Conservation (phyloP, 2,113 vertebrate genomes). For the Amblyopsis rosae region DNA sequence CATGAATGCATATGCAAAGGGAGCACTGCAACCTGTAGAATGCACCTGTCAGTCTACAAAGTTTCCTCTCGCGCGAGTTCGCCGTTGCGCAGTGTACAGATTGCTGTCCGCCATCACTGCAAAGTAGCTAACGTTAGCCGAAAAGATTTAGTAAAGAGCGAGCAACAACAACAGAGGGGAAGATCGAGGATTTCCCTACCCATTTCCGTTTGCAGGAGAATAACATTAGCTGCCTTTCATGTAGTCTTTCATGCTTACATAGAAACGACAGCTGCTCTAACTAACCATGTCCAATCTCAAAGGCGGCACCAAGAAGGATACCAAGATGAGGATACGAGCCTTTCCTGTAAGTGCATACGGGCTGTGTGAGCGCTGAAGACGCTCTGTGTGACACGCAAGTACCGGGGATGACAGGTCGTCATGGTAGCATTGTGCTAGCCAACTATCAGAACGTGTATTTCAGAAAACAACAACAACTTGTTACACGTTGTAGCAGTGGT, state of each 20-base stretch:
- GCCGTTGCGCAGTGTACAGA: slow-evolving; percentile 61
- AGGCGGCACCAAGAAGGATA: slow-evolving; percentile 92
- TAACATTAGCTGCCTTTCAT: slow-evolving; percentile 59
- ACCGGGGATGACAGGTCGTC: slow-evolving; percentile 39
- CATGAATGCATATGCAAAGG: not conserved
- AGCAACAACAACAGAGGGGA: slow-evolving; percentile 61
- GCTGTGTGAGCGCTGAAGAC: slow-evolving; percentile 9
- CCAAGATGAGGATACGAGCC: slow-evolving; percentile 97
- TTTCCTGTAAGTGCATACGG: slow-evolving; percentile 86
- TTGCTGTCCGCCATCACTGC: slow-evolving; percentile 72
- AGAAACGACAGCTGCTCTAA: slow-evolving; percentile 65
- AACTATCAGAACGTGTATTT: slow-evolving; percentile 31
- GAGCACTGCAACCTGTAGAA: slow-evolving; percentile 43
- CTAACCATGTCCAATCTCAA: slow-evolving; percentile 92
- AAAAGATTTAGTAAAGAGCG: slow-evolving; percentile 40
- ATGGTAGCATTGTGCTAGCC: slow-evolving; percentile 33
- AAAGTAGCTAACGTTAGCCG: slow-evolving; percentile 55
- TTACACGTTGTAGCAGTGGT: slow-evolving; percentile 9
- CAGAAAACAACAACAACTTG: slow-evolving; percentile 19
- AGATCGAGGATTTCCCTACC: slow-evolving; percentile 50
- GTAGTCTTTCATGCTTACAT: slow-evolving; percentile 71
- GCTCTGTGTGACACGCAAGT: slow-evolving; percentile 27
- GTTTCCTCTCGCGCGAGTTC: slow-evolving; percentile 66
- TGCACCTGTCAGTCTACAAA: slow-evolving; percentile 45
- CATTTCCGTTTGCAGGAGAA: slow-evolving; percentile 47